Evolutionary conservation across 2,113 vertebrate species (phyloP).

Genomic region (Poicephalus gulielmi): DNA sequence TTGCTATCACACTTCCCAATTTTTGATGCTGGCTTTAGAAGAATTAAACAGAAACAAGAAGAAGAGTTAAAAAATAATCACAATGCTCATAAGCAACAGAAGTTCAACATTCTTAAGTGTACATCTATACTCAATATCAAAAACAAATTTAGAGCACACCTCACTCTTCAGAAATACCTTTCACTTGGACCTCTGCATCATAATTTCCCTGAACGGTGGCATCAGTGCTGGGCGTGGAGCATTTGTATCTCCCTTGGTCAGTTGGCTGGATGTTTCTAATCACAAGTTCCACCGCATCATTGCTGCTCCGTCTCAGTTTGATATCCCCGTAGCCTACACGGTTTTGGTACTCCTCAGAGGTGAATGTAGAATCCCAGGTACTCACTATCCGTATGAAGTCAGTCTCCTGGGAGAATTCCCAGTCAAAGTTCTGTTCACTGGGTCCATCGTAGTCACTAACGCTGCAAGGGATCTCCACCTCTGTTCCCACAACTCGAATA

Average conservation of each 20-base stretch:
- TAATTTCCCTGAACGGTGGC: conserved; percentile 89
- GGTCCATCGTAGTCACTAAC: conserved; percentile 90
- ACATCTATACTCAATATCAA: not conserved
- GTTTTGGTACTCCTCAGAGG: conserved; percentile 72
- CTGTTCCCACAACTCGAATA: conserved; percentile 84
- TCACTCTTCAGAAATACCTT: conserved; percentile 77
- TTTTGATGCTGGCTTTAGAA: not conserved
- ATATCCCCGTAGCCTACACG: conserved; percentile 81
- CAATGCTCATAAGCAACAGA: not conserved
- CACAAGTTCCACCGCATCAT: conserved; percentile 85
- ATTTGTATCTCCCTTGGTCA: conserved; percentile 87
- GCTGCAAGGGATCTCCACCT: conserved; percentile 85
- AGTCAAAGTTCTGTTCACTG: conserved; percentile 93
- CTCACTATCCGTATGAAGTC: conserved; percentile 80
- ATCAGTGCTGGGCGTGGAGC: conserved; percentile 92
- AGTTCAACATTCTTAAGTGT: not conserved
- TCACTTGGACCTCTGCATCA: conserved; percentile 84
- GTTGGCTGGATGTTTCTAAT: conserved; percentile 76
- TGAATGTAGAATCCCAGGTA: conserved; percentile 85
- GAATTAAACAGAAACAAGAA: not conserved
- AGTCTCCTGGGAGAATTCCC: conserved; percentile 75
- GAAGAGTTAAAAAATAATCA: not conserved
- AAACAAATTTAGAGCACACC: conserved; percentile 19
- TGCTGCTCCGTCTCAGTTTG: conserved; percentile 73
- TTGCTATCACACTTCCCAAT: not conserved